Percentiles rank a stretch among this genome's conserved stretches.
Evolutionary conservation across 2,113 vertebrate genomes (phyloP).

Genomic region (Aythya baeri): DNA sequence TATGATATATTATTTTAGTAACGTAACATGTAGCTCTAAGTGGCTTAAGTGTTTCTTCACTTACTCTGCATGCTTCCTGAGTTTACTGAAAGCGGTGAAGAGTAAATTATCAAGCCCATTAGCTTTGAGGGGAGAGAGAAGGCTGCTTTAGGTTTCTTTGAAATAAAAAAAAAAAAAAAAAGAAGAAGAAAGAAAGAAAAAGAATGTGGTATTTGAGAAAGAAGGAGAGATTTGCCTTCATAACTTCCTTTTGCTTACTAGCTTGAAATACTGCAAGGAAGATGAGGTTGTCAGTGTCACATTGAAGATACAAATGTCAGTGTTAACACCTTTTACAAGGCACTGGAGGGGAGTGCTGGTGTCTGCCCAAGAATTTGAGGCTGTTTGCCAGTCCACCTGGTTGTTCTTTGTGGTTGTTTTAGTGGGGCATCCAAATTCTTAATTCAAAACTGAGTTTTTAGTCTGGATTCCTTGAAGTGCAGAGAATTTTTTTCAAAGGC

Average conservation of each 20-base stretch:
- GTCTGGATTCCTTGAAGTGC: neutral
- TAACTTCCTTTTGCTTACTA: neutral
- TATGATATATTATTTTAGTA: neutral
- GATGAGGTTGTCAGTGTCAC: neutral
- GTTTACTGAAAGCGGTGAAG: neutral
- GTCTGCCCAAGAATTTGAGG: neutral
- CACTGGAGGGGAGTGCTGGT: neutral
- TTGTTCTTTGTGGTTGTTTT: neutral
- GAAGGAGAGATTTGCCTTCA: neutral
- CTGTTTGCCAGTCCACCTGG: neutral
- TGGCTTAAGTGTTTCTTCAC: neutral
- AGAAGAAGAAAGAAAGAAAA: neutral
- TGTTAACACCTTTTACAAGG: neutral
- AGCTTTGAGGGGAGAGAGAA: neutral
- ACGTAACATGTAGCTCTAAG: neutral
- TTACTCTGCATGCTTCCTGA: neutral
- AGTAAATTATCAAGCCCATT: neutral
- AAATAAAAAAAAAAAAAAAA: neutral
- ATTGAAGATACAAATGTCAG: neutral
- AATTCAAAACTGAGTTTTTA: neutral
- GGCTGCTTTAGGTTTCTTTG: neutral
- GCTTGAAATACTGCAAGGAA: neutral
- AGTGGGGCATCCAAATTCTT: neutral
- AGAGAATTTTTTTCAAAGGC: neutral
- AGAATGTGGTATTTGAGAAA: neutral